A percentile compares a stretch with the other conserved stretches of the same genome.
Conservation (phyloP, 1,140 invertebrate genomes). For the Zaprionus tsacasi region DNA sequence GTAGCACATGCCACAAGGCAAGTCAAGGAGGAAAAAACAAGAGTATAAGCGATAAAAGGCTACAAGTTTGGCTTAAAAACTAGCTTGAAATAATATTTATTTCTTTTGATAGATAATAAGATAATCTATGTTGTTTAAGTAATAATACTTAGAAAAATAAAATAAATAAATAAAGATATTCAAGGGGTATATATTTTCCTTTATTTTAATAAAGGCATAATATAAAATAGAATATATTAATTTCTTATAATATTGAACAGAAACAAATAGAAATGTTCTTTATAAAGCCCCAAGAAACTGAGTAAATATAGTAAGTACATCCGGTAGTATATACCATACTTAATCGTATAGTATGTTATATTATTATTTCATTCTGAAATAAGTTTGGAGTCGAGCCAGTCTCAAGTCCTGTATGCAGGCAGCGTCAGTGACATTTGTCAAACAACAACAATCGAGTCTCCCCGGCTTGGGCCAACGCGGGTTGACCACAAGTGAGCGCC, state of each 20-base stretch:
- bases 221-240: too few species aligned
- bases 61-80: too few species aligned
- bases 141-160: too few species aligned
- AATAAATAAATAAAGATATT: too few species aligned
- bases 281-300: neutral
- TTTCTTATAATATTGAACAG: too few species aligned
- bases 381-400: neutral
- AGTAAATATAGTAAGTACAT: neutral
- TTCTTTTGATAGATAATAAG: too few species aligned
- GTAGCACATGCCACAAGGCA: neutral
- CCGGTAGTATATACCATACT: neutral
- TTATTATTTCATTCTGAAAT: neutral
- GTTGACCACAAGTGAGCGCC: conserved; percentile 46
- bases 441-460: conserved; percentile 43
- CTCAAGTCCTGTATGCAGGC: conserved; percentile 7
- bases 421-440: conserved; percentile 46
- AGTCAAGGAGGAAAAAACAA: neutral
- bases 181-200: too few species aligned
- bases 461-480: conserved; percentile 12
- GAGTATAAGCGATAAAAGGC: neutral
- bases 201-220: too few species aligned
- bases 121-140: too few species aligned
- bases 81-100: too few species aligned
- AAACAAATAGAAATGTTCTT: too few species aligned
- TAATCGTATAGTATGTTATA: neutral